Percentiles rank a stretch among this genome's conserved stretches.
Evolutionary conservation across 2,797 vertebrate species (phyloP).

Genomic region (Anguilla obscura): DNA sequence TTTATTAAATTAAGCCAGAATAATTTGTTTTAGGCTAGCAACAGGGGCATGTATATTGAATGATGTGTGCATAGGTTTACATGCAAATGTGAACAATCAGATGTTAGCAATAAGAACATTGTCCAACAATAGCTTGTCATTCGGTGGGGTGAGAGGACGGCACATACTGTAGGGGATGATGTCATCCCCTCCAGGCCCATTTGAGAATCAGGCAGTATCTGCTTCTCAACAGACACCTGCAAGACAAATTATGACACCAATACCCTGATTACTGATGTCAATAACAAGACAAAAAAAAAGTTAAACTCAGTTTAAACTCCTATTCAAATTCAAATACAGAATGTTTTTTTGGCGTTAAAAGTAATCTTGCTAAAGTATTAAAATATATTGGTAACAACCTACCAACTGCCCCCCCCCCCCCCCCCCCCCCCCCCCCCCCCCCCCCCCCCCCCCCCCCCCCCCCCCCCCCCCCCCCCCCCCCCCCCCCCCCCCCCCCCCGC

Average conservation of each 20-base stretch:
- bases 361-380: too few relatives aligned
- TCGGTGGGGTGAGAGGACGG: neutral
- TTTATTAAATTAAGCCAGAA: neutral
- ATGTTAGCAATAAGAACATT: neutral
- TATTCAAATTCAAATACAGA: neutral
- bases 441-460: too few relatives aligned
- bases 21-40: neutral
- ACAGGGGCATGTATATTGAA: neutral
- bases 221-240: constrained; percentile 51
- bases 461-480: too few relatives aligned
- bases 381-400: too few relatives aligned
- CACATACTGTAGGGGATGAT: constrained; percentile 38
- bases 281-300: neutral
- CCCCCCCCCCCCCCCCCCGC: too few relatives aligned
- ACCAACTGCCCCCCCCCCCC: neutral
- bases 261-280: neutral
- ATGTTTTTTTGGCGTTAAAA: neutral
- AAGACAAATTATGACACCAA: neutral
- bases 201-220: constrained; percentile 38
- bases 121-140: neutral
- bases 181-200: constrained; percentile 41
- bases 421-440: too few relatives aligned
- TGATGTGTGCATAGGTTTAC: neutral
- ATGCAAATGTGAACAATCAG: neutral
- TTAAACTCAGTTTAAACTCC: too few relatives aligned